Evolutionary conservation across 2,888 invertebrate genomes (phyloP).

Genomic region (Cephus spinipes): DNA sequence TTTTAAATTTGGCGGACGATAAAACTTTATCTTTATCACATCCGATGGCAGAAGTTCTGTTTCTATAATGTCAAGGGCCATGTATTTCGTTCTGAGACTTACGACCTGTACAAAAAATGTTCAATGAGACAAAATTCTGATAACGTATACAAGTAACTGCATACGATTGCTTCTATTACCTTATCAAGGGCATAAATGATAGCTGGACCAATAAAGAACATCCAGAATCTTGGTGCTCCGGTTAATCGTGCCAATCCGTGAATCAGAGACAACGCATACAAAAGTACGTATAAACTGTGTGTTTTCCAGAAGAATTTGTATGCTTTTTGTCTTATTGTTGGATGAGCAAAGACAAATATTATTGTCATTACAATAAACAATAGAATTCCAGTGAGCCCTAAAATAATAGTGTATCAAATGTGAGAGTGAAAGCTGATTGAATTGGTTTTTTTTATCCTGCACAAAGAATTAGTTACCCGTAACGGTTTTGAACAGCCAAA

Average conservation of each 20-base stretch:
- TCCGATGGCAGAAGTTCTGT: slow-evolving; percentile 94
- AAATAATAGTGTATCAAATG: slow-evolving; percentile 29
- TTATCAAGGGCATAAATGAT: slow-evolving; percentile 91
- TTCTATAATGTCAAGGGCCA: slow-evolving; percentile 92
- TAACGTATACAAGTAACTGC: background rate
- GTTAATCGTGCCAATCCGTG: slow-evolving; percentile 93
- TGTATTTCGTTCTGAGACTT: slow-evolving; percentile 88
- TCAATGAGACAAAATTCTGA: background rate
- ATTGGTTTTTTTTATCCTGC: background rate
- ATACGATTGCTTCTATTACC: slow-evolving; percentile 63
- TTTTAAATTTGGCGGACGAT: slow-evolving; percentile 94
- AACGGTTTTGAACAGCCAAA: slow-evolving; percentile 95
- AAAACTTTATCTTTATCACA: slow-evolving; percentile 94
- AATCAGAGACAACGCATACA: slow-evolving; percentile 87
- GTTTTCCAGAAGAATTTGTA: slow-evolving; percentile 97
- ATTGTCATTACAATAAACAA: slow-evolving; percentile 93
- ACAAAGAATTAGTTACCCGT: slow-evolving; percentile 74
- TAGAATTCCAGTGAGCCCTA: slow-evolving; percentile 88
- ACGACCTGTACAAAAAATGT: slow-evolving; percentile 75
- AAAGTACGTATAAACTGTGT: slow-evolving; percentile 87
- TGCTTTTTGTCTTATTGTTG: slow-evolving; percentile 89
- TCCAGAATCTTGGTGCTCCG: slow-evolving; percentile 93
- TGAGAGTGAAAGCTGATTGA: background rate
- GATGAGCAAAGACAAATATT: slow-evolving; percentile 97
- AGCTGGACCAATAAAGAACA: slow-evolving; percentile 93